Evolutionary conservation across 2,888 invertebrate species (phyloP), one percentile per base, ranked within the genome.

Genomic region (Erebia palarica): DNA sequence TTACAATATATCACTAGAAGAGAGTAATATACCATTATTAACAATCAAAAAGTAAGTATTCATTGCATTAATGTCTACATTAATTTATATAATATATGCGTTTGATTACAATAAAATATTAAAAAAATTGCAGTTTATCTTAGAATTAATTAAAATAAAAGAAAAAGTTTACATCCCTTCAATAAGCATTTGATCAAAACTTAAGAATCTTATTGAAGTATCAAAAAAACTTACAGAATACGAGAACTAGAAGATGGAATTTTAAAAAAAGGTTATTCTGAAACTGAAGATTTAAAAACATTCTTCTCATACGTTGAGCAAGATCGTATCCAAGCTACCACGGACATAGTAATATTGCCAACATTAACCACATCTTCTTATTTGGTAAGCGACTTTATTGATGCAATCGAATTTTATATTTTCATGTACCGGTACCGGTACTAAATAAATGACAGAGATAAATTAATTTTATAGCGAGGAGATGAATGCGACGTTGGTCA

Each of bases 401-500:
- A 47, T 47, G 13, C 47, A 47, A 47, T 47, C 1, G 18, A 55
- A 10, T 10, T 16, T 16, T 18, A 2, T 14, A n/a, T n/a, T 14
- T n/a, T 51, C n/a, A 14, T 42, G 60, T 14, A n/a, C n/a, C n/a
- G n/a, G n/a, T n/a, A n/a, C n/a, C n/a, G n/a, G n/a, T n/a, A 27
- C 2, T n/a, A n/a, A 58, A 14, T 47, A n/a, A 63, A 47, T 63
- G 14, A 47, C 9, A 7, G 18, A 7, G 18, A 8, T 14, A 49
- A 49, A 44, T 7, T n/a, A 49, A 53, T 58, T n/a, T 79, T 76
- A 9, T 72, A 87, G 87, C 77, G 81, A 61, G 79, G 79, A 7
- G 85, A 88, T 42, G 86, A 86, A 42, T 79, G 83, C 49, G 78
- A 86, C 63, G 53, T 72, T 1, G 78, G 66, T 4, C 74, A 81